Percentiles rank a stretch among this genome's conserved stretches.
phyloP scores from a whole-genome alignment of 2,888 invertebrate genomes.

The Hydroisotoma schaefferi region DNA sequence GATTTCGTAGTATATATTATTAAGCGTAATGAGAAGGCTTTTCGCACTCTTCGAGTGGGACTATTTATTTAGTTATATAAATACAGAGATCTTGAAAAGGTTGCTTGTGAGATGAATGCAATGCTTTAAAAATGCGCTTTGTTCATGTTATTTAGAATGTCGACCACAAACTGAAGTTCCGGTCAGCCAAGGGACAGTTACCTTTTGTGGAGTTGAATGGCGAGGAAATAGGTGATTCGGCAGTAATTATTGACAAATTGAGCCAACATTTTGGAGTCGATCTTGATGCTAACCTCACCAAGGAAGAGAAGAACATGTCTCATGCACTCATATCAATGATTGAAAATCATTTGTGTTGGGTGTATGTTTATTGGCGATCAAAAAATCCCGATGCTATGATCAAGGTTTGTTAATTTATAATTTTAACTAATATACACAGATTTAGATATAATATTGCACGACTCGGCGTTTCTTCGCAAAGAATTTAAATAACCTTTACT shows the following conservation, averaged over 20 bases:
- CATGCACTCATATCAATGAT: slow-evolving; percentile 93
- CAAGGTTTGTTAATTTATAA: slow-evolving; percentile 54
- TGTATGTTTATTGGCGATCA: slow-evolving; percentile 85
- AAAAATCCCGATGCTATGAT: slow-evolving; percentile 85
- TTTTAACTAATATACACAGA: not conserved
- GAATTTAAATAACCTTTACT: not conserved
- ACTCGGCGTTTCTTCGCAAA: no score
- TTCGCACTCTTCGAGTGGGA: no score
- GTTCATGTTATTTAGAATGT: slow-evolving; percentile 65
- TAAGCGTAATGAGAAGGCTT: no score
- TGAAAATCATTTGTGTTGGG: slow-evolving; percentile 85
- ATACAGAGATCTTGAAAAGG: no score
- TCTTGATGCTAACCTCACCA: slow-evolving; percentile 73
- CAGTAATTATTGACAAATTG: slow-evolving; percentile 83
- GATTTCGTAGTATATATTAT: no score
- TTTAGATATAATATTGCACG: no score
- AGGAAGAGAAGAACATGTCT: slow-evolving; percentile 80
- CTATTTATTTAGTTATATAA: no score
- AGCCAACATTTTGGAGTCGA: slow-evolving; percentile 78
- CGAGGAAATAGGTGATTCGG: slow-evolving; percentile 87
- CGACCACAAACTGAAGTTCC: slow-evolving; percentile 88
- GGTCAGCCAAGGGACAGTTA: slow-evolving; percentile 88
- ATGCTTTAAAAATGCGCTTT: not conserved
- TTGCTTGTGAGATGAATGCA: no score
- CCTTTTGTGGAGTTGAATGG: slow-evolving; percentile 95